Base-by-base conservation (phyloP, 2,113 vertebrate species). In the Microtus pennsylvanicus region DNA sequence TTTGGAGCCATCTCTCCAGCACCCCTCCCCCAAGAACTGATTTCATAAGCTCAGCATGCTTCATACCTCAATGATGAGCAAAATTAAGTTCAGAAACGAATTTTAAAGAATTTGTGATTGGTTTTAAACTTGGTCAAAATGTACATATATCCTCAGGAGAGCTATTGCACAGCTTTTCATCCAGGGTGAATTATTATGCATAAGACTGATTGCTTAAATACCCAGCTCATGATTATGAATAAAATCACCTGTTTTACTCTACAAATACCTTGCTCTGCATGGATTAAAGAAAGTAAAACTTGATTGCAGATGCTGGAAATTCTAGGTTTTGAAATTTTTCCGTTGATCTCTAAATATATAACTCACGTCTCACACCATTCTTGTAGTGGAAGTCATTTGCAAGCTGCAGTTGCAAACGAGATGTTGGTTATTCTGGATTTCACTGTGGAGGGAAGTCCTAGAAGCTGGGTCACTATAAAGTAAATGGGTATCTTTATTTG, bases 181-280 rank as follows among this genome's bases (percentile, higher is more conserved):
- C 50, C 82, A 87, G 75, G 92, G 94, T 93, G 95, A 96, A 96
- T 96, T 97, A 96, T 97, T 97, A 97, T 97, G 95, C 89, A 50
- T 80, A 94, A 90, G 90, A 81, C 90, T 97, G 97, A 98, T 98
- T 98, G 89, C 75, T 97, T 95, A 97, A 97, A 97, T 87, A 95
- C 85, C 94, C 87, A 85, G 94, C 94, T 96, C 96, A 95, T 98
- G 97, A 97, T 97, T 97, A 97, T 94, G 96, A 97, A 97, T 97
- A 81, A 97, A 97, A 97, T 97, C 97, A 97, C 95, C 94, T 97
- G 90, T 74, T 90, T 96, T 97, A 95, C 76, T 88, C 77, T 83
- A 75, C 87, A 96, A 94, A 96, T 91, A 97, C 94, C 89, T 97
- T 83, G 38, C 30, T 94, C 81, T 95, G 87, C 92, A 87, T 77